These are phyloP conservation scores for Cephonodes hylas DNA, from an alignment of 2,888 invertebrate genomes.

Conservation along the genomic window DNA sequence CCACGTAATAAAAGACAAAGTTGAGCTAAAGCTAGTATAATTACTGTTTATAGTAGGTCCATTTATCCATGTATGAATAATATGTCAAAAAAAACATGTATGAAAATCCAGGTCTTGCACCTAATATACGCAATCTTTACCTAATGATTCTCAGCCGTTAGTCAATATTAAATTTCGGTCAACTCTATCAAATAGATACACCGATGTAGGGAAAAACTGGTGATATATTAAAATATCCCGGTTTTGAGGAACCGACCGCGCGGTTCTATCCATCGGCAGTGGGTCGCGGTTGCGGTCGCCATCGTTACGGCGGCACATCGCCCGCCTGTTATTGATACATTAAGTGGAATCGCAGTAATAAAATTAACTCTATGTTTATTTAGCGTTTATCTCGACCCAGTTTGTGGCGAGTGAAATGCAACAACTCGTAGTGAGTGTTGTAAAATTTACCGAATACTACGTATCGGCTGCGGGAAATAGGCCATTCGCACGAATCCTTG, in stretches of 20 bases:
- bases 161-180: no score
- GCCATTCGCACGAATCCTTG: no score
- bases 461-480: no score
- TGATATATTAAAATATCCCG: constrained; percentile 21
- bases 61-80: no score
- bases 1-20: no score
- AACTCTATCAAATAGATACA: no score
- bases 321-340: constrained; percentile 11
- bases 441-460: background rate
- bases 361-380: constrained; percentile 5
- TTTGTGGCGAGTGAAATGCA: background rate
- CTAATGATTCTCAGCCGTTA: no score
- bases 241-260: constrained; percentile 21
- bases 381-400: background rate
- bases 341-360: constrained; percentile 4
- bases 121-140: no score
- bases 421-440: background rate
- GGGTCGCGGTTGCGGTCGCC: constrained; percentile 22
- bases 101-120: no score
- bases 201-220: background rate
- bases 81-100: no score
- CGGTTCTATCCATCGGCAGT: constrained; percentile 12
- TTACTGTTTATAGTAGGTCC: no score
- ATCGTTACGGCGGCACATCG: constrained; percentile 8
- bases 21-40: no score